Percentiles rank a stretch among this genome's conserved stretches.
phyloP scores from a whole-genome alignment of 2,797 vertebrate species.

The Borostomias antarcticus region DNA sequence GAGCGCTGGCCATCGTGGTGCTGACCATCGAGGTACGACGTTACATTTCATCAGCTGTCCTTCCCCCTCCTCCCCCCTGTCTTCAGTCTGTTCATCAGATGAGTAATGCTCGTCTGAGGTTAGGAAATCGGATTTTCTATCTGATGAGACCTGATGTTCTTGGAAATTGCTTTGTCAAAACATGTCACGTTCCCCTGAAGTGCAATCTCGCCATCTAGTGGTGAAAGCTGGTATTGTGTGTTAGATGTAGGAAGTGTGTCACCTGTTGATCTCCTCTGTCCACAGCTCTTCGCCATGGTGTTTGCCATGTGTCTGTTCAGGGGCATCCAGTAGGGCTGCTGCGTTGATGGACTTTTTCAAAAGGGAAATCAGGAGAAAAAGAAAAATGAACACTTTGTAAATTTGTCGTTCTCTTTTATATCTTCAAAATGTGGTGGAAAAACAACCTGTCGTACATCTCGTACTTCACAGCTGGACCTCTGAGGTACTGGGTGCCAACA shows the following conservation, averaged over 20 bases:
- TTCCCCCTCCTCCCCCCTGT: no score
- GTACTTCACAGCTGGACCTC: constrained; percentile 90
- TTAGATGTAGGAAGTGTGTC: neutral
- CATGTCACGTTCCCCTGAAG: no score
- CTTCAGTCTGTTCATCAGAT: no score
- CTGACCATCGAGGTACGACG: constrained; percentile 88
- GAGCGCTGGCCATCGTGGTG: constrained; percentile 91
- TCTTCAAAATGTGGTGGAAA: constrained; percentile 66
- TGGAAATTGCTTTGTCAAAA: no score
- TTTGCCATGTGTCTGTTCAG: constrained; percentile 97
- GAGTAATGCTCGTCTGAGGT: no score
- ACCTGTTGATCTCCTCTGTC: constrained; percentile 17
- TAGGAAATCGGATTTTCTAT: no score
- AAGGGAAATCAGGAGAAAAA: constrained; percentile 68
- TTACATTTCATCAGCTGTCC: no score
- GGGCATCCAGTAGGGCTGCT: constrained; percentile 86
- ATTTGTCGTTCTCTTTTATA: constrained; percentile 74
- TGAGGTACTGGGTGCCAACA: constrained; percentile 78
- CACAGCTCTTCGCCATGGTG: constrained; percentile 93
- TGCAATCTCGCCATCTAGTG: neutral
- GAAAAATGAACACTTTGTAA: constrained; percentile 51
- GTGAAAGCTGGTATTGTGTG: neutral
- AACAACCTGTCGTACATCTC: constrained; percentile 72
- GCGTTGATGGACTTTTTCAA: constrained; percentile 53
- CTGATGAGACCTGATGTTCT: no score